Base-by-base conservation (phyloP, 2,888 invertebrate species). In the Tetropium fuscum region DNA sequence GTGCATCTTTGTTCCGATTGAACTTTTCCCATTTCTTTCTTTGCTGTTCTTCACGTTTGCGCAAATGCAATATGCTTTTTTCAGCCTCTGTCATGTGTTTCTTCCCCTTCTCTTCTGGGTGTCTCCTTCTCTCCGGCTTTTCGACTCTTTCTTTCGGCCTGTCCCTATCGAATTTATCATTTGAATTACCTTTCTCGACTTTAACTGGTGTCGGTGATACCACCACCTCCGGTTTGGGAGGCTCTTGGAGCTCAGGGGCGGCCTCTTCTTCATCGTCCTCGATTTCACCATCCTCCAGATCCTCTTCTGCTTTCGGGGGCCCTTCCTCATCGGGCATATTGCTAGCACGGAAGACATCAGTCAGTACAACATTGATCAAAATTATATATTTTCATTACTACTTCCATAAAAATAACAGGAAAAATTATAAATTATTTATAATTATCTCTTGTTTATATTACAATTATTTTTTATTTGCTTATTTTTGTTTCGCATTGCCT, bases 271-370 rank as follows among this genome's bases (percentile, higher is more conserved):
- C 87, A 69, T 87, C 87, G 41, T 87, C 87, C 65, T 93, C 93
- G 70, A 94, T 93, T 81, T 94, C 94, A 43, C 94, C 94, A 78
- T 94, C 94, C 82, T 95, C 94, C 19, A 69, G 62, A 8, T 72
- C 72, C 43, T 66, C 93, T 75, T 90, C 87, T 38, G 51, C 55
- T 76, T 90, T 87, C 48, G 57, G 58, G 11, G 67, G 53, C 25
- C 60, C 56, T 36, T 70, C 69, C 22, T 55, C 67, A 34, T 59
- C 38, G 2, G 63, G 22, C 25, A 41, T 60, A 64, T 68, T 67
- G 66, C 66, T 67, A 34, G 48, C 34, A 30, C 53, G 19, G 19
- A 20, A 18, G 10, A n/a, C n/a, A n/a, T n/a, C n/a, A n/a, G n/a
- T n/a, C n/a, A n/a, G n/a, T n/a, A n/a, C n/a, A n/a, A n/a, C n/a